Conservation (phyloP, 2,797 vertebrate genomes). For the Orestias chungarensis region DNA sequence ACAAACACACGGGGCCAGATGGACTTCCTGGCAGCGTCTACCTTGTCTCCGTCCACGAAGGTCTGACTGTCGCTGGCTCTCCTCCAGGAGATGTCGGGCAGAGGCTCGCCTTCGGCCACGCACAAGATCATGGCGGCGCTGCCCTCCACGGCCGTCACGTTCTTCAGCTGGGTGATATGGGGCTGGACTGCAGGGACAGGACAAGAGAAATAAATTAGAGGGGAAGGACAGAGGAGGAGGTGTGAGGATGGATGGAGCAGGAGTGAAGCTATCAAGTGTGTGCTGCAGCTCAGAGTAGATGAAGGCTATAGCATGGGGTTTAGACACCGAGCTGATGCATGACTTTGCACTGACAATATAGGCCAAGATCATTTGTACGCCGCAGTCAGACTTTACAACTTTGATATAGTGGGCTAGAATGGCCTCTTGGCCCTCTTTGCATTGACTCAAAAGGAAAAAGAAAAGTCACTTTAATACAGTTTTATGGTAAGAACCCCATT, state of each 20-base stretch:
- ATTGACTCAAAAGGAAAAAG: constrained; percentile 5
- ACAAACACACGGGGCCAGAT: constrained; percentile 37
- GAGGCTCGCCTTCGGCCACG: constrained; percentile 93
- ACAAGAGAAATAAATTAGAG: constrained; percentile 5
- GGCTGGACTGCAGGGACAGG: constrained; percentile 88
- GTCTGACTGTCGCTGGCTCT: constrained; percentile 87
- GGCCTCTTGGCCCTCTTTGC: constrained; percentile 31
- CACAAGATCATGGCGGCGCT: constrained; percentile 91
- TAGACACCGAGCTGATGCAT: constrained; percentile 53
- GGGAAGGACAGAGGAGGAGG: constrained; percentile 6
- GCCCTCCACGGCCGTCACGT: constrained; percentile 93
- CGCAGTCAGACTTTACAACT: constrained; percentile 17
- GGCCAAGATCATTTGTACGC: constrained; percentile 55
- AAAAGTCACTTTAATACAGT: constrained; percentile 46
- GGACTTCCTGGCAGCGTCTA: constrained; percentile 68
- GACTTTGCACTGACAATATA: constrained; percentile 58
- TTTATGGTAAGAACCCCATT: constrained; percentile 27
- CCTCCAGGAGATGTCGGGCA: constrained; percentile 96
- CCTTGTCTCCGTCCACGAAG: constrained; percentile 93
- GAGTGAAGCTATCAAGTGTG: constrained; percentile 43
- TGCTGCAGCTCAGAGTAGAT: constrained; percentile 30
- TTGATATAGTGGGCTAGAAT: constrained; percentile 6
- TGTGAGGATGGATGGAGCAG: constrained; percentile 8
- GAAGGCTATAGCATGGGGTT: constrained; percentile 44
- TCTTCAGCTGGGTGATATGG: constrained; percentile 94